Evolutionary conservation across 2,888 invertebrate genomes (phyloP), one percentile per base, ranked within the genome.

Genomic region (Drosophila antonietae): DNA sequence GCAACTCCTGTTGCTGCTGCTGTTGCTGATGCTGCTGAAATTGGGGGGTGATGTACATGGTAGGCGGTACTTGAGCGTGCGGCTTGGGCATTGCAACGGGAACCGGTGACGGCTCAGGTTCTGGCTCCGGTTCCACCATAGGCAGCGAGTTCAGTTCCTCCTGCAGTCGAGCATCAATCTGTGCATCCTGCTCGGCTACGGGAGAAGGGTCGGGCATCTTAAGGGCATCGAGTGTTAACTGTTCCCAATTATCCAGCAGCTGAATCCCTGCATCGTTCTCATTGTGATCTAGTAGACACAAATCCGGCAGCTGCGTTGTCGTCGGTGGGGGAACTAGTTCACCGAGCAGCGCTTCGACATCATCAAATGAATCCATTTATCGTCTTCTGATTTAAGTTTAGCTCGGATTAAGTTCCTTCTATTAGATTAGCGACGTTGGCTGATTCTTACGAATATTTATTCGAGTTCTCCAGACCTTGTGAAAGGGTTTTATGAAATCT

Each of bases 81-180:
- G 33, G 43, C n/a, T 20, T 10, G 1, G 47, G 47, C 47, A 7
- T 14, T 15, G 1, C 8, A 3, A 8, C 8, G 15, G n/a, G 15
- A n/a, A 41, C 57, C 9, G 31, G 0, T 4, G 80, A 81, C 0
- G 58, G 58, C 3, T 75, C 66, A 5, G 43, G 0, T 1, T 76
- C 77, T 0, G 78, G 66, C 2, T 86, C 87, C 0, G 65, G 49
- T 15, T 81, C 74, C 8, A 81, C 57, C 52, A 78, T 55, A 6
- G 81, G 81, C 37, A 81, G 41, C 0, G 81, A 73, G 33, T 86
- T 53, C 0, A 81, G 68, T 46, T 83, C 81, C 20, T 68, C 73
- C 56, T 77, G 73, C 33, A 81, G 55, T 0, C 81, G 55, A 1
- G 87, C 87, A 37, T 81, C 81, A 2, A 81, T 76, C 4, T 68